Percentiles rank a stretch among this genome's conserved stretches.
Conservation (phyloP, 2,888 invertebrate species). For the Scaptomyza parva region DNA sequence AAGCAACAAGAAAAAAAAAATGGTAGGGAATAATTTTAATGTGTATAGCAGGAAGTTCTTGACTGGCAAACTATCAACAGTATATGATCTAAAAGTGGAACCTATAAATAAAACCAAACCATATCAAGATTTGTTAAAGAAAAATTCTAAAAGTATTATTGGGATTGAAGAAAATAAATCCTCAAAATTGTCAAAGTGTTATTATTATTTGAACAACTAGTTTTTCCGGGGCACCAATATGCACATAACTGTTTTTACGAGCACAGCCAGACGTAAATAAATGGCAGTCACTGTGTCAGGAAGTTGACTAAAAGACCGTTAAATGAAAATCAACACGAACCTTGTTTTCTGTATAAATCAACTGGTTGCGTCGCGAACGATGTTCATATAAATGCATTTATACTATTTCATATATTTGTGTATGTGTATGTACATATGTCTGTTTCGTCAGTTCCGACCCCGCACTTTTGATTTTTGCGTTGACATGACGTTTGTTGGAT, state of each 20-base stretch:
- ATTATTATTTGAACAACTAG: not conserved
- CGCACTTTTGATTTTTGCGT: constrained; percentile 78
- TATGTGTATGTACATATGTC: constrained; percentile 31
- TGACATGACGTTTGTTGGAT: constrained; percentile 75
- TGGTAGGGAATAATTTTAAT: constrained; percentile 14
- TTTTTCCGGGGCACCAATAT: not conserved
- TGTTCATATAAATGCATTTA: constrained; percentile 32
- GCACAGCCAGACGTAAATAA: constrained; percentile 64
- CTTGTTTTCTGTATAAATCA: constrained; percentile 71
- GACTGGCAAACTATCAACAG: constrained; percentile 17
- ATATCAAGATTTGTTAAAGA: not conserved
- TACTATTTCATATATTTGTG: constrained; percentile 13
- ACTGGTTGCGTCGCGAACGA: constrained; percentile 72
- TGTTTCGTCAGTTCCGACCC: constrained; percentile 37
- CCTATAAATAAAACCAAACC: not conserved
- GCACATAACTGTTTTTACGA: constrained; percentile 33
- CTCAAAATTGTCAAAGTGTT: not conserved
- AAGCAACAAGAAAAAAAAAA: constrained; percentile 25
- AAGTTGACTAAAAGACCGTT: constrained; percentile 82
- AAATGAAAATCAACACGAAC: constrained; percentile 81
- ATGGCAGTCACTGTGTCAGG: constrained; percentile 81
- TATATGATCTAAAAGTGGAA: not conserved
- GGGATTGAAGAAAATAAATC: too few species aligned
- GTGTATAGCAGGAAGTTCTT: not conserved
- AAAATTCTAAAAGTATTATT: not conserved